These are phyloP conservation scores for Ochropacha duplaris DNA, from an alignment of 2,888 invertebrate genomes.

Conservation along the genomic window DNA sequence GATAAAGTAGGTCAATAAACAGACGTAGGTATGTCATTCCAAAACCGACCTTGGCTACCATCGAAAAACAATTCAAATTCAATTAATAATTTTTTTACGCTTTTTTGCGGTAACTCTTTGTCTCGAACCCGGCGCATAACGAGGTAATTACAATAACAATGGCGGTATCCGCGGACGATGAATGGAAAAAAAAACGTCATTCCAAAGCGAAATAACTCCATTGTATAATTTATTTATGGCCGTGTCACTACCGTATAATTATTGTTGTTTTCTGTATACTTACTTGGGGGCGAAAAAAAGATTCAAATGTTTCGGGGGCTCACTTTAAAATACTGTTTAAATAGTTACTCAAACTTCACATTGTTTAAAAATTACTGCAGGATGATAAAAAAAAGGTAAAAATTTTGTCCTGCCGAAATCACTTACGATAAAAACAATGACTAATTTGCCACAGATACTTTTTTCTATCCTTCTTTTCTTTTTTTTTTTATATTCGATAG, in stretches of 20 bases:
- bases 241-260: constrained; percentile 49
- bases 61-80: constrained; percentile 6
- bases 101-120: constrained; percentile 19
- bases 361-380: too few relatives aligned
- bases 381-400: too few relatives aligned
- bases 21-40: neutral
- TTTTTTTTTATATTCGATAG: neutral
- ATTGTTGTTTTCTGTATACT: constrained; percentile 22
- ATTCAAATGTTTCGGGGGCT: too few relatives aligned
- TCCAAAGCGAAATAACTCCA: constrained; percentile 43
- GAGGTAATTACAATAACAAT: constrained; percentile 71
- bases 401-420: too few relatives aligned
- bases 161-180: constrained; percentile 42
- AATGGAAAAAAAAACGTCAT: constrained; percentile 46
- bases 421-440: too few relatives aligned
- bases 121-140: constrained; percentile 39
- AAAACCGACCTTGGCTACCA: neutral
- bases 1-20: neutral
- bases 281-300: neutral
- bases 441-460: too few relatives aligned
- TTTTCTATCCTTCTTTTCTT: too few relatives aligned
- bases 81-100: constrained; percentile 15
- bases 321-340: too few relatives aligned
- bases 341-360: too few relatives aligned
- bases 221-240: constrained; percentile 59